A percentile compares a stretch with the other conserved stretches of the same genome.
phyloP scores from a whole-genome alignment of 2,797 vertebrate genomes.

The Pelochelys cantorii region DNA sequence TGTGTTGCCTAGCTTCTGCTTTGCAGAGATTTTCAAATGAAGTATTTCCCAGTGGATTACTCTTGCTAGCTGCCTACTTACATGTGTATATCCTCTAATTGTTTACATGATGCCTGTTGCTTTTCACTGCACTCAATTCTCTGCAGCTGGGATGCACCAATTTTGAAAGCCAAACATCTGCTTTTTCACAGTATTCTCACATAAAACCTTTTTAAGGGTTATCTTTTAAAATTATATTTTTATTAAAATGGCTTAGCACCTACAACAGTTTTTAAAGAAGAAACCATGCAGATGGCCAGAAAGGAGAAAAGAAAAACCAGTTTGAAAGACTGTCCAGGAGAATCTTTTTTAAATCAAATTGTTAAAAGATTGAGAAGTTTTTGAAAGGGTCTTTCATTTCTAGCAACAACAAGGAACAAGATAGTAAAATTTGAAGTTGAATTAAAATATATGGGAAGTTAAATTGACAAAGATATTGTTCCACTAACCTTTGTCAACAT shows the following conservation, averaged over 20 bases:
- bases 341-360: not conserved
- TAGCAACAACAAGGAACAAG: not conserved
- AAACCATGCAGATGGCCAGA: not conserved
- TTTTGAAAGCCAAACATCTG: not conserved
- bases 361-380: not conserved
- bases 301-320: not conserved
- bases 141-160: not conserved
- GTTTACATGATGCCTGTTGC: not conserved
- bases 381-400: not conserved
- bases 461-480: not conserved
- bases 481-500: not conserved
- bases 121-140: not conserved
- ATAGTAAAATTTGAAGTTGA: not conserved
- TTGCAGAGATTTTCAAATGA: not conserved
- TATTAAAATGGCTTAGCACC: not conserved
- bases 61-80: not conserved
- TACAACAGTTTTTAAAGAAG: not conserved
- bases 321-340: not conserved
- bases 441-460: not conserved
- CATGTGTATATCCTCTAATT: not conserved
- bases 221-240: not conserved
- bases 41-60: not conserved
- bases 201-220: not conserved
- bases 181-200: not conserved
- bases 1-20: not conserved